Conservation (phyloP, 2,888 invertebrate genomes). For the Tenthredo livida region DNA sequence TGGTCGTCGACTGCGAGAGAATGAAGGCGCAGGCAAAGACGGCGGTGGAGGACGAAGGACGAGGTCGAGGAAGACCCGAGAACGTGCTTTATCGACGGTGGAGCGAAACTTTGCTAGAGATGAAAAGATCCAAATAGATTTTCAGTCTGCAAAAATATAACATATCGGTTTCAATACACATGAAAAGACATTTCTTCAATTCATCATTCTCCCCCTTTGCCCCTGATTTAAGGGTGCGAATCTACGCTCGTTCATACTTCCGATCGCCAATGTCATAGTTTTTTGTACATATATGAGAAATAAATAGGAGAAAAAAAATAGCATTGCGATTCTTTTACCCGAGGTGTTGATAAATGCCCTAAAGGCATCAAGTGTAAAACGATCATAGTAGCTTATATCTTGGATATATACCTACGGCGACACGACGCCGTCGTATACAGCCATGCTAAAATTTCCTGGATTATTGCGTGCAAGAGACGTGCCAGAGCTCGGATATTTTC, state of each 20-base stretch:
- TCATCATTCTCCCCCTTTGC: too few relatives aligned
- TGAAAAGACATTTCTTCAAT: too few relatives aligned
- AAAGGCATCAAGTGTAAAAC: neutral
- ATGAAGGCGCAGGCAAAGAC: slow-evolving; percentile 34
- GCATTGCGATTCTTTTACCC: neutral
- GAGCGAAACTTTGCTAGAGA: neutral
- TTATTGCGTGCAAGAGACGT: slow-evolving; percentile 54
- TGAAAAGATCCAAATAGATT: neutral
- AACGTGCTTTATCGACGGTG: slow-evolving; percentile 23
- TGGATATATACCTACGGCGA: neutral
- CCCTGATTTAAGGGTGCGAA: too few relatives aligned
- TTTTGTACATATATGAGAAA: too few relatives aligned
- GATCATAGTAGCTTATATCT: neutral
- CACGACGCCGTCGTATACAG: neutral
- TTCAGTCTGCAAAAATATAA: slow-evolving; percentile 3
- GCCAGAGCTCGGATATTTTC: slow-evolving; percentile 56
- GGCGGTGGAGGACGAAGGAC: slow-evolving; percentile 34
- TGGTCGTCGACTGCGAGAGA: slow-evolving; percentile 25
- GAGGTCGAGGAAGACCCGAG: slow-evolving; percentile 1
- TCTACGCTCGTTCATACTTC: too few relatives aligned
- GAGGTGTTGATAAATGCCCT: neutral
- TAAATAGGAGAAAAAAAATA: neutral
- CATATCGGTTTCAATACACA: neutral
- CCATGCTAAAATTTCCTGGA: slow-evolving; percentile 13
- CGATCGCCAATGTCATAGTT: too few relatives aligned